These are phyloP conservation scores for Okapia johnstoni DNA, from an alignment of 2,113 vertebrate species.

Conservation along the genomic window DNA sequence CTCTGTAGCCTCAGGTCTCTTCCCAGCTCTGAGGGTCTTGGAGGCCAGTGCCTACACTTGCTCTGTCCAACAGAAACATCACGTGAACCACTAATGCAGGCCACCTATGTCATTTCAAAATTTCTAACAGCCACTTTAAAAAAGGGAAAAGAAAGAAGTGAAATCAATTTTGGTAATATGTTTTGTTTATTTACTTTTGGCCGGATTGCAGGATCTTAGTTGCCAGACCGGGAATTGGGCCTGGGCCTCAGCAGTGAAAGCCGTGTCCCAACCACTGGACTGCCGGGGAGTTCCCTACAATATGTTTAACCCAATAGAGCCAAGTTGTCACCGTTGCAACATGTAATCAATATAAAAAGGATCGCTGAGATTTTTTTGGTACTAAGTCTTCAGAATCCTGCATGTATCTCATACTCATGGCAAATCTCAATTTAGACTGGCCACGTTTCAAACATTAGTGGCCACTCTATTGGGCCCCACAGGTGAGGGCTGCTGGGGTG, in stretches of 20 bases:
- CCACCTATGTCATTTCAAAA: background rate
- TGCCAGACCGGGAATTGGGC: background rate
- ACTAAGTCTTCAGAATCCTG: background rate
- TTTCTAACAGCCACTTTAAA: background rate
- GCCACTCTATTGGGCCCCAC: background rate
- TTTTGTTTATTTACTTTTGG: background rate
- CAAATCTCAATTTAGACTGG: background rate
- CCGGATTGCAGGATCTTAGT: background rate
- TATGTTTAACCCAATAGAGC: background rate
- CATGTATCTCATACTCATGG: accelerated
- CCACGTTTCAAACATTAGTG: background rate
- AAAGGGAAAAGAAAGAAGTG: background rate
- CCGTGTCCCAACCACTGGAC: background rate
- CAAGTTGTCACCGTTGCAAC: background rate
- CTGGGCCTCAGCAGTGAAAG: background rate
- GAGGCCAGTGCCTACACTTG: background rate
- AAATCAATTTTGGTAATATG: background rate
- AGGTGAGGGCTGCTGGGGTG: background rate
- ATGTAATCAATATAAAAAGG: background rate
- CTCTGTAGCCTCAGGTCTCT: background rate
- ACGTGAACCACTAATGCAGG: background rate
- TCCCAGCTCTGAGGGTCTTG: background rate
- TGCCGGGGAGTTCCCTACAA: background rate
- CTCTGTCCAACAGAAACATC: background rate
- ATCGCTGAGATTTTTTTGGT: background rate